Evolutionary conservation across 37 sponge, comb jelly and placozoan species (phyloP).

Genomic region (Mnemiopsis leidyi): DNA sequence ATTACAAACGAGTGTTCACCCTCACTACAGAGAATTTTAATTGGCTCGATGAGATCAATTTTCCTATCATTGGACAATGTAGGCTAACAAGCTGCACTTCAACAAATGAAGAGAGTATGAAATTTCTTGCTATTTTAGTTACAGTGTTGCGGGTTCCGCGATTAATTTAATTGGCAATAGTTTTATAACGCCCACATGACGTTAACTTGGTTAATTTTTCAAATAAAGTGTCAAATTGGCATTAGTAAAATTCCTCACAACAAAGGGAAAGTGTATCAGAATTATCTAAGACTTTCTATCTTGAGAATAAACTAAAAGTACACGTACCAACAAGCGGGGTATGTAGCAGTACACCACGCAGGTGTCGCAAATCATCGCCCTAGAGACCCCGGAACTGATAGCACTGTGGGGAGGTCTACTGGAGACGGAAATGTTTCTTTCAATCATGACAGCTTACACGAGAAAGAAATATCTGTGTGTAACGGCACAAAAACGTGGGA

Average conservation of each 20-base stretch:
- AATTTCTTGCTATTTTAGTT: neutral
- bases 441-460: neutral
- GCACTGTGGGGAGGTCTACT: neutral
- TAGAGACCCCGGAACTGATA: neutral
- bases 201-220: too few species aligned
- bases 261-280: too few species aligned
- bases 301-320: too few species aligned
- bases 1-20: neutral
- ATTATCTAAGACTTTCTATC: too few species aligned
- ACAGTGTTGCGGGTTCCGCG: neutral
- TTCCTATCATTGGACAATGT: neutral
- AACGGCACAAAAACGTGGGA: neutral
- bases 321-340: neutral
- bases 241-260: too few species aligned
- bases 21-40: neutral
- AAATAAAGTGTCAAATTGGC: too few species aligned
- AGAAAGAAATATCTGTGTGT: too few species aligned
- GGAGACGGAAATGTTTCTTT: neutral
- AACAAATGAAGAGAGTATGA: neutral
- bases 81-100: neutral
- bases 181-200: too few species aligned
- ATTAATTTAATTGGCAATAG: neutral
- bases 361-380: constrained; percentile 11
- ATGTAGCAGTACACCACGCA: constrained; percentile 17
- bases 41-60: neutral